Base-by-base conservation (phyloP, 2,888 invertebrate species). In the Nemoura dubitans region DNA sequence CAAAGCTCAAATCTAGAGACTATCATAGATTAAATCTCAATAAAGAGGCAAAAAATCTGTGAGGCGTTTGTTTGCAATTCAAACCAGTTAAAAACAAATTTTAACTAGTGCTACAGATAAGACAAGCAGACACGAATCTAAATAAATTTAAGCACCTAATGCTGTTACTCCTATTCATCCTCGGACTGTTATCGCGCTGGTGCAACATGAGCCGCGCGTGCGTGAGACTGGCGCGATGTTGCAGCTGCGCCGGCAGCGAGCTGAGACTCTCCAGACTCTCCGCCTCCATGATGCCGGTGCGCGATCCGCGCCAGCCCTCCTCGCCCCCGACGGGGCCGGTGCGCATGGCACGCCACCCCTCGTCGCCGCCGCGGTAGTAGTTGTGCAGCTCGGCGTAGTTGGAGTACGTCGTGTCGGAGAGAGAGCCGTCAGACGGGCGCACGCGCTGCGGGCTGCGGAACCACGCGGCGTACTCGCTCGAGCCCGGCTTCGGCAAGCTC, bases 121-220 rank as follows among this genome's bases (percentile, higher is more conserved):
- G n/a, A n/a, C n/a, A n/a, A n/a, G n/a, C n/a, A n/a, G n/a, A n/a
- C n/a, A n/a, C n/a, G n/a, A n/a, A n/a, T n/a, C n/a, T n/a, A n/a
- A n/a, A n/a, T n/a, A n/a, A n/a, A n/a, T n/a, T n/a, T n/a, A n/a
- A n/a, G n/a, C 92, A 97, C 97, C 97, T 97, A 92, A 97, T 97
- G 91, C 97, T 97, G 93, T 97, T 98, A 93, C 97, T 97, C 91
- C 97, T 93, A 92, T 97, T 97, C 89, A 97, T 93, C 90, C 97
- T 93, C 5, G 91, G 91, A 88, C 90, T 90, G 78, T 88, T 89
- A 83, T 89, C 88, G 94, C 93, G 88, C 86, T 90, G 93, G 91
- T 94, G 93, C 92, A 93, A 91, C 92, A 93, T 92, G 91, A 93
- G 93, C 91, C 93, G 93, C 91, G 93, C 94, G 91, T 94, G 94